Conservation (phyloP, 2,797 vertebrate species). For the Sebastes itinus region DNA sequence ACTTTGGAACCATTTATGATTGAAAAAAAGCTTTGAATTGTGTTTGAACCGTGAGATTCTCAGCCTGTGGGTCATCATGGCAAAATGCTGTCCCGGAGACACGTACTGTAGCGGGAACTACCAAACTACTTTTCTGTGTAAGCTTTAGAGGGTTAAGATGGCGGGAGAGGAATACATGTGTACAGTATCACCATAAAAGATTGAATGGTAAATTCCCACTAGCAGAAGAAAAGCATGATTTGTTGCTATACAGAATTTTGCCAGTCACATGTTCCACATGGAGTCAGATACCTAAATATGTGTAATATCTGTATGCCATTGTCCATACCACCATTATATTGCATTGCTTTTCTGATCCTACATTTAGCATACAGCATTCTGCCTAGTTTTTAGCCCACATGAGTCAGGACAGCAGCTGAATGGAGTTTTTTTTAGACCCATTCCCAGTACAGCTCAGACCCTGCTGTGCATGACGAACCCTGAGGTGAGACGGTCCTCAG, state of each 20-base stretch:
- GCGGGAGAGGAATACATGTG: not conserved
- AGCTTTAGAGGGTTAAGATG: not conserved
- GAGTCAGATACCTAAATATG: not conserved
- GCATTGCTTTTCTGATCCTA: slow-evolving; percentile 14
- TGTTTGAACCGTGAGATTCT: not conserved
- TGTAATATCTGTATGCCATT: not conserved
- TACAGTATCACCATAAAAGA: not conserved
- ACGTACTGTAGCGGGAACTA: not conserved
- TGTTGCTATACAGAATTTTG: not conserved
- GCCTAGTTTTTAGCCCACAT: slow-evolving; percentile 13
- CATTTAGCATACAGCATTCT: slow-evolving; percentile 29
- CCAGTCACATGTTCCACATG: not conserved
- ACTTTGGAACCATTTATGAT: not conserved
- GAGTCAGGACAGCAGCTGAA: slow-evolving; percentile 35
- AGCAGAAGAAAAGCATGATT: not conserved
- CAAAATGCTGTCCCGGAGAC: not conserved
- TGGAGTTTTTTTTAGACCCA: slow-evolving; percentile 17
- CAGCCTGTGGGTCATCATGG: not conserved
- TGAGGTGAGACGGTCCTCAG: slow-evolving; percentile 56
- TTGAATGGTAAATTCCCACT: not conserved
- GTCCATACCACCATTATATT: not conserved
- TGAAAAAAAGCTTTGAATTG: not conserved
- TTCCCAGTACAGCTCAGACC: slow-evolving; percentile 41
- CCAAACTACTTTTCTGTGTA: not conserved
- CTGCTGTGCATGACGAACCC: slow-evolving; percentile 55